phyloP scores from a whole-genome alignment of 2,888 invertebrate species.

The Anthophora plumipes region DNA sequence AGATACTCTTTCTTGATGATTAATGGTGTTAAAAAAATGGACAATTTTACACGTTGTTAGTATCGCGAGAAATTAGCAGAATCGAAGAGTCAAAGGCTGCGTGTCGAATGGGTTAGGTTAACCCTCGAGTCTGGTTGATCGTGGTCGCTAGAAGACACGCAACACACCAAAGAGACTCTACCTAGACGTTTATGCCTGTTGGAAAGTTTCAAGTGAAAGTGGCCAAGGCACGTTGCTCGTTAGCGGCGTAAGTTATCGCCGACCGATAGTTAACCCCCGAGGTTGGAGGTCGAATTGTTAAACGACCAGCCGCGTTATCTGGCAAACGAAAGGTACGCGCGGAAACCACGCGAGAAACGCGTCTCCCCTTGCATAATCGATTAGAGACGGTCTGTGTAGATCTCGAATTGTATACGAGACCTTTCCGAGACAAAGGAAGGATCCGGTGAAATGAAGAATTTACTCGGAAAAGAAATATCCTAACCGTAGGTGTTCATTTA shows the following conservation, averaged over 20 bases:
- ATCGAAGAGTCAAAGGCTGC: background rate
- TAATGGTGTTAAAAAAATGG: no score
- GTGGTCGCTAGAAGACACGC: conserved; percentile 11
- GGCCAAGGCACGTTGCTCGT: conserved; percentile 48
- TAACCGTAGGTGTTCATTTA: no score
- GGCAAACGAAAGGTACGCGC: conserved; percentile 1
- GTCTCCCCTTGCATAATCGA: conserved; percentile 56
- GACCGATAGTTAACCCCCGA: conserved; percentile 61
- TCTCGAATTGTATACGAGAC: no score
- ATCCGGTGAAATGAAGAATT: background rate
- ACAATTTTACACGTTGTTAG: background rate
- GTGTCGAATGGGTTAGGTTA: background rate
- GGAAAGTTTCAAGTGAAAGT: conserved; percentile 72
- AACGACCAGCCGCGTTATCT: conserved; percentile 47
- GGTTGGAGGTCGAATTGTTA: conserved; percentile 59
- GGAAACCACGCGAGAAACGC: conserved; percentile 20
- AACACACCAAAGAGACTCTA: background rate
- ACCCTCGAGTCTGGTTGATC: conserved; percentile 12
- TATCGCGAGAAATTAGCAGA: conserved; percentile 9
- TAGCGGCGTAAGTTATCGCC: conserved; percentile 68
- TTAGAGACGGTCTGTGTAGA: no score
- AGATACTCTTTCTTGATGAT: no score
- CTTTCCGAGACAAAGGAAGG: no score
- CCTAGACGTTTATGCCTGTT: conserved; percentile 30
- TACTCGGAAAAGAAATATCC: background rate